Conservation (phyloP, 1,140 invertebrate genomes). For the Coelopa frigida region DNA sequence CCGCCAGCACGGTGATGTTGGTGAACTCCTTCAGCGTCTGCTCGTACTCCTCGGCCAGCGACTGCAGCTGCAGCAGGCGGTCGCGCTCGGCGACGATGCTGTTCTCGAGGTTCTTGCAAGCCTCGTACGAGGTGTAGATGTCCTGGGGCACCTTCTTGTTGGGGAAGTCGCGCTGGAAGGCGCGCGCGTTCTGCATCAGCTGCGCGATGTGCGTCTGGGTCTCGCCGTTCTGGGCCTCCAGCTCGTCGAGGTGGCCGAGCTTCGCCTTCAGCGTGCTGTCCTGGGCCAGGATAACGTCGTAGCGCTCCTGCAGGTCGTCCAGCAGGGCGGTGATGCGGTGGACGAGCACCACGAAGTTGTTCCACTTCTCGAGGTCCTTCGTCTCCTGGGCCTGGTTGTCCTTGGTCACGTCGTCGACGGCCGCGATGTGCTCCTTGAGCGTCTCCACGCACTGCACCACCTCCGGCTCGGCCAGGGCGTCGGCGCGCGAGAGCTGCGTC, state of each 20-base stretch:
- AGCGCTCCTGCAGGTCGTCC: slow-evolving; percentile 30
- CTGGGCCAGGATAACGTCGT: slow-evolving; percentile 23
- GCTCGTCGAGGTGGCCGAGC: slow-evolving; percentile 32
- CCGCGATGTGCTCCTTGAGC: slow-evolving; percentile 50
- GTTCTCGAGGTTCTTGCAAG: slow-evolving; percentile 60
- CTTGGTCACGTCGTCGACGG: slow-evolving; percentile 54
- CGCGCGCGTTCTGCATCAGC: slow-evolving; percentile 49
- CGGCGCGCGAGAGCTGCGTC: slow-evolving; percentile 47
- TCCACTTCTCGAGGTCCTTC: slow-evolving; percentile 59
- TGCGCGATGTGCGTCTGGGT: slow-evolving; percentile 30
- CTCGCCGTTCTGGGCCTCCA: slow-evolving; percentile 34
- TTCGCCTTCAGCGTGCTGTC: slow-evolving; percentile 36
- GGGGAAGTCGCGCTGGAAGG: slow-evolving; percentile 56
- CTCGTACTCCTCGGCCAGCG: slow-evolving; percentile 75
- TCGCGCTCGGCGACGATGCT: slow-evolving; percentile 63
- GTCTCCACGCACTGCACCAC: slow-evolving; percentile 48
- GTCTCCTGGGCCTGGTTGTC: slow-evolving; percentile 54
- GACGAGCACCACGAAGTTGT: slow-evolving; percentile 50
- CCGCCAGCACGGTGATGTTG: slow-evolving; percentile 74
- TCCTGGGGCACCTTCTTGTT: slow-evolving; percentile 58
- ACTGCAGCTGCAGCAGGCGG: slow-evolving; percentile 61
- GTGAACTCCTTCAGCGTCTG: slow-evolving; percentile 77
- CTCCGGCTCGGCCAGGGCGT: slow-evolving; percentile 45
- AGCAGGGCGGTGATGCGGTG: slow-evolving; percentile 19
- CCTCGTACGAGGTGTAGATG: slow-evolving; percentile 56